Evolutionary conservation across 2,113 vertebrate genomes (phyloP), one percentile per base, ranked within the genome.

Genomic region (Embiotoca jacksoni): DNA sequence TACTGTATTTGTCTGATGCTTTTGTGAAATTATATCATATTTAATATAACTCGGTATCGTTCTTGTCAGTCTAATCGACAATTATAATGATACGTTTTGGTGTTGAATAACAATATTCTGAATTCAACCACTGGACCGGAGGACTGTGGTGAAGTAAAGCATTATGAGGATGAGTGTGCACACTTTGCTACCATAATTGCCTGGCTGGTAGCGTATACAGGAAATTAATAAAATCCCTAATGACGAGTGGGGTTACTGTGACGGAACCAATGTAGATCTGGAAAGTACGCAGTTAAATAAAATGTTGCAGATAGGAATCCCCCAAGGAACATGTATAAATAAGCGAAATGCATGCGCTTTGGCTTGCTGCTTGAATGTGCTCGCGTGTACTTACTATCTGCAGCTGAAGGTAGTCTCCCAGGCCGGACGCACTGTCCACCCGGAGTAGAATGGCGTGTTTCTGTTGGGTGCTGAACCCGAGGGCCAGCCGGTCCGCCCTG

Each of bases 341-440:
- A 23, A 23, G 23, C 1, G 23, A 23, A 23, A 23, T 23, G 23
- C n/a, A 57, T 7, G 15, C 49, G 11, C 41, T 56, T 47, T 16
- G 32, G 44, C 33, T 39, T 44, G 35, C 10, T 73, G 50, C 57
- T 58, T 37, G 35, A 47, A 58, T 31, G 10, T 15, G 37, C 30
- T 4, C n/a, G 30, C 44, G 44, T 86, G 59, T 14, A 96, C 98
- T 98, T 96, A 99, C 98, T 85, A 99, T 98, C 70, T 99, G 97
- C 69, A 99, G 96, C 92, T 99, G 98, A 81, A 99, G 93, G 93
- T 99, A 99, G 91, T 99, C 98, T 88, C 98, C 98, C 3, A 99
- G 95, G 70, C 98, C 98, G 31, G 96, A 95, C 8, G 98, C 97
- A 77, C 98, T 99, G 95, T 99, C 98, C 93, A 99, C 98, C 50